Percentiles rank a stretch among this genome's conserved stretches.
phyloP scores from a whole-genome alignment of 2,113 vertebrate species.

The Orthonyx spaldingii region DNA sequence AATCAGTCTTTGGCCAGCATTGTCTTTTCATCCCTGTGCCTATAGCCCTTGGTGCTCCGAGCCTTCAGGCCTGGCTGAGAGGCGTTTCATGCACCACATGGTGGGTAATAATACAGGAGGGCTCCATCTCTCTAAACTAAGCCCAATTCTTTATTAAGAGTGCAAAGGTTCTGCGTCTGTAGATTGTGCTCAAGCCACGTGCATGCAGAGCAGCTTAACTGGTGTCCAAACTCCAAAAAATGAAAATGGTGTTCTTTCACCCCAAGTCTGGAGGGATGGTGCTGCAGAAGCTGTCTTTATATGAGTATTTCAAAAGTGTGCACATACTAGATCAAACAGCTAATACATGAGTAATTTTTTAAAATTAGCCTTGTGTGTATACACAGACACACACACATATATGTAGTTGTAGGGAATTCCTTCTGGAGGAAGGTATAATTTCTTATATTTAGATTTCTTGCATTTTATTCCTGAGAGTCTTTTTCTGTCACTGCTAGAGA shows the following conservation, averaged over 20 bases:
- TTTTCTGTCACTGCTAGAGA: not conserved
- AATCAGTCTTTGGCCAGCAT: not conserved
- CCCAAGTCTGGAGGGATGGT: not conserved
- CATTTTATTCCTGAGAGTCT: not conserved
- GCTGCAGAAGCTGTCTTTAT: not conserved
- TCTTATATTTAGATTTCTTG: not conserved
- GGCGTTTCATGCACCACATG: not conserved
- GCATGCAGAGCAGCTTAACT: not conserved
- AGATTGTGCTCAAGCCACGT: not conserved
- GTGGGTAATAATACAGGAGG: not conserved
- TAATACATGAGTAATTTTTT: not conserved
- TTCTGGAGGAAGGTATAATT: not conserved
- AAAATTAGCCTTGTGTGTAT: fast-evolving
- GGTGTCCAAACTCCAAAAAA: not conserved
- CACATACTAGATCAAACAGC: not conserved
- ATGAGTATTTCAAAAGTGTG: not conserved
- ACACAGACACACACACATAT: too few relatives aligned
- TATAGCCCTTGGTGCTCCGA: not conserved
- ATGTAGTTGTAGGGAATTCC: not conserved
- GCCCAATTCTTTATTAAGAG: not conserved
- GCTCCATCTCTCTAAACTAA: not conserved
- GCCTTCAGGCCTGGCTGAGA: not conserved
- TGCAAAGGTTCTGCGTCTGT: not conserved
- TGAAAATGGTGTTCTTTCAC: not conserved
- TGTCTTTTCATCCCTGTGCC: not conserved